Base-by-base conservation (phyloP, 2,797 vertebrate species). In the Poecilia velifera region DNA sequence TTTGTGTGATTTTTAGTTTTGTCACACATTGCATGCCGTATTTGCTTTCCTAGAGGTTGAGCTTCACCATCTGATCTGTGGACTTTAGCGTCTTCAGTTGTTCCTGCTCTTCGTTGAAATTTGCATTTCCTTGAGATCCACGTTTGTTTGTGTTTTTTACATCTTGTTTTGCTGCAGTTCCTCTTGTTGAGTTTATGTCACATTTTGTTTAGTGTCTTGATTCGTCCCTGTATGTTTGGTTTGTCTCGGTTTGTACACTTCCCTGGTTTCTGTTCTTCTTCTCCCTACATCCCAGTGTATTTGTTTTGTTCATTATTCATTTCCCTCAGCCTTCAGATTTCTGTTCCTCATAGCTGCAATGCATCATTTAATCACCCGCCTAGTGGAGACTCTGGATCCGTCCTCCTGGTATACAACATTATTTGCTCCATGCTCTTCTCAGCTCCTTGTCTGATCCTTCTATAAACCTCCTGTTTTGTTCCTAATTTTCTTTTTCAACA, bases 241-340 rank as follows among this genome's bases (percentile, higher is more conserved):
- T 59, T 59, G 25, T 28, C n/a, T 59, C n/a, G n/a, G 55, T 59
- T 28, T 14, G 10, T 13, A 14, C 55, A 13, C n/a, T 59, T 59
- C 20, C n/a, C n/a, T 59, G n/a, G n/a, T 13, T 59, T 59, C 4
- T 59, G n/a, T 59, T 57, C 55, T 28, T 28, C 9, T 10, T 57
- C n/a, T 59, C 12, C 55, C 55, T 59, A 59, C n/a, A 57, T 57
- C 53, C 53, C 0, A 57, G 25, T 57, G 53, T 59, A 59, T 59
- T 28, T 59, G n/a, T 59, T 59, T 59, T 59, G 55, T 59, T 59
- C 25, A 59, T 59, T 28, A 59, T 59, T 59, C n/a, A 59, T 59
- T 59, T 59, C 55, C 55, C 55, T 31, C 55, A 31, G 55, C 55
- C 55, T 59, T 59, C 55, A 59, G 25, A 59, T 62, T 62, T 62